phyloP scores from a whole-genome alignment of 2,113 vertebrate species.

The Calyptomena viridis region DNA sequence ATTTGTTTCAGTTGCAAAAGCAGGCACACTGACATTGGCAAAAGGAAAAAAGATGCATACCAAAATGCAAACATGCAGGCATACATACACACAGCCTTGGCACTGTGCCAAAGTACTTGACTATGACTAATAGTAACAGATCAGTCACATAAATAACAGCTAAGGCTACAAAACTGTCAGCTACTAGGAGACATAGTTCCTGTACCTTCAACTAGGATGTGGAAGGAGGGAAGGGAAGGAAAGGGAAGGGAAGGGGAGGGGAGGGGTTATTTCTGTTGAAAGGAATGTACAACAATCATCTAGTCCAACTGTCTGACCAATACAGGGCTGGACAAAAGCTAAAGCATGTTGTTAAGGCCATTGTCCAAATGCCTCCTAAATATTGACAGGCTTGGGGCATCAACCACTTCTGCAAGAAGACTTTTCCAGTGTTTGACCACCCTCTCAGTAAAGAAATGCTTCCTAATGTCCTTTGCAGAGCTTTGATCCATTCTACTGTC shows the following conservation, averaged over 20 bases:
- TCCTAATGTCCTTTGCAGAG: background rate
- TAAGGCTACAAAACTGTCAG: background rate
- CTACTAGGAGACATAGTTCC: background rate
- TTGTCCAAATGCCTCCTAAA: background rate
- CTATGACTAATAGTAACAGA: background rate
- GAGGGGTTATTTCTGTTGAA: background rate
- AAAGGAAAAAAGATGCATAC: background rate
- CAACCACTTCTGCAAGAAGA: background rate
- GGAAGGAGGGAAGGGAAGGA: background rate
- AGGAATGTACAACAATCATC: rapidly evolving
- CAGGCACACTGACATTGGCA: background rate
- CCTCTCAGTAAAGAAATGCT: background rate
- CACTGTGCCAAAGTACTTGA: background rate
- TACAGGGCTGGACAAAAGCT: background rate
- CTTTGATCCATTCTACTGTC: background rate
- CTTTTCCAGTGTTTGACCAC: background rate
- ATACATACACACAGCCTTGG: background rate
- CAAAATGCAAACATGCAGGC: background rate
- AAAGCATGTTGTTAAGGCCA: background rate
- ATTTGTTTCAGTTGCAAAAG: background rate
- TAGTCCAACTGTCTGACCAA: background rate
- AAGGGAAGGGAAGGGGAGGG: background rate
- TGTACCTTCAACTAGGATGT: background rate
- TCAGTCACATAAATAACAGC: background rate
- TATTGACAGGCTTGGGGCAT: background rate